Evolutionary conservation across 2,888 invertebrate genomes (phyloP), one percentile per base, ranked within the genome.

Genomic region (Beris chalybata): DNA sequence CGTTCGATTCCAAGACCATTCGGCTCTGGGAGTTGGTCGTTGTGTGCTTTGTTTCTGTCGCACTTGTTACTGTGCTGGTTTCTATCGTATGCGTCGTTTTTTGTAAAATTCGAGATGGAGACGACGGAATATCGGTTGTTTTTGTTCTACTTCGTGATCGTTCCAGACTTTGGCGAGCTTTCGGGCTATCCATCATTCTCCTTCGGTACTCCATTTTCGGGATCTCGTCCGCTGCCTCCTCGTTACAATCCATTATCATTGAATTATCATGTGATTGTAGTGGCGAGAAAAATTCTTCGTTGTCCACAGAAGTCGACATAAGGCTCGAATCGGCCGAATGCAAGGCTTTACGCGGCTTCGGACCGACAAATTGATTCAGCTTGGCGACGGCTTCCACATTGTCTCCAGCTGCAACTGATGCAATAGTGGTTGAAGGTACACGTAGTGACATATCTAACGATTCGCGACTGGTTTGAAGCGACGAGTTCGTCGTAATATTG

Each of bases 91-190:
- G 30, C 6, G 13, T 43, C 4, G 30, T 11, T 15, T 52, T 56
- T 9, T 48, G 44, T 38, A 38, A 30, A 9, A 66, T 22, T 30
- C 67, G 50, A 9, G 48, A 38, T 11, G 67, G 70, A 11, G 70
- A 66, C 12, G 45, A 11, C 2, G n/a, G 38, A 44, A 64, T 50
- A 29, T 70, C 70, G 9, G 69, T 66, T 11, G 70, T 70, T 65
- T 65, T 67, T 12, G 69, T 69, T 31, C 67, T 52, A 54, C 65
- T 66, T 11, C 65, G 65, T 7, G 64, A 54, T 31, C 53, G 55
- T 13, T 43, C 59, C 38, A 67, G 13, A 6, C 63, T 61, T 44
- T 43, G 44, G 31, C 69, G 48, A 6, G 67, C 9, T 22, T 65
- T 67, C 11, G 69, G 67, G 15, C 65, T 65, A 3, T 15, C 57